Conservation (phyloP, 2,113 vertebrate species). For the Sinocyclocheilus maitianheensis region DNA sequence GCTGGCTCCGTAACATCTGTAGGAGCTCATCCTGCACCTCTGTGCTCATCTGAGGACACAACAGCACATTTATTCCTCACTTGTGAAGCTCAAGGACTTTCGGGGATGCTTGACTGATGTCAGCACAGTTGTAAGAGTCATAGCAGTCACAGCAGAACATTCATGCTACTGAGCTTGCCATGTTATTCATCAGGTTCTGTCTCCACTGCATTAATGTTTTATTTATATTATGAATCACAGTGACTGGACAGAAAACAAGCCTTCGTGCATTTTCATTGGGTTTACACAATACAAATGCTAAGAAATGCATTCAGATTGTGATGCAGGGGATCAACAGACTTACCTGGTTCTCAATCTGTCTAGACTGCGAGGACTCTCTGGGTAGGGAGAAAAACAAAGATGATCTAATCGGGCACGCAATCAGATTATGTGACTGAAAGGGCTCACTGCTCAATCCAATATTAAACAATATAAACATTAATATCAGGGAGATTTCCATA, state of each 20-base stretch:
- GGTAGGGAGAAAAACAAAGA: slow-evolving; percentile 26
- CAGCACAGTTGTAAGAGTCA: not conserved
- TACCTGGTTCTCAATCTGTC: slow-evolving; percentile 77
- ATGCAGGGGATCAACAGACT: slow-evolving; percentile 24
- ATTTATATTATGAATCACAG: slow-evolving; percentile 14
- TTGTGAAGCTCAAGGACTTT: not conserved
- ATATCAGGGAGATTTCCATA: not conserved
- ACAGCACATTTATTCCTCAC: not conserved
- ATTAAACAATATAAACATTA: not conserved
- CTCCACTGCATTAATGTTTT: not conserved
- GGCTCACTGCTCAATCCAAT: slow-evolving; percentile 1
- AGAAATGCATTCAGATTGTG: not conserved
- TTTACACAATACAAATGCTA: not conserved
- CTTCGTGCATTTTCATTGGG: slow-evolving; percentile 10
- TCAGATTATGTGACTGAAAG: slow-evolving; percentile 18
- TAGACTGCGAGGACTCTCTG: slow-evolving; percentile 79
- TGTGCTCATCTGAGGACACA: slow-evolving; percentile 69
- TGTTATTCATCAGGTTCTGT: not conserved
- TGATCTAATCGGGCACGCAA: not conserved
- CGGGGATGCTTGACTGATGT: not conserved
- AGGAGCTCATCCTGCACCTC: slow-evolving; percentile 88
- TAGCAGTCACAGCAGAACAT: not conserved
- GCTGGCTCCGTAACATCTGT: slow-evolving; percentile 86
- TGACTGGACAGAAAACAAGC: not conserved
- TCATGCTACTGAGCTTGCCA: not conserved